Percentiles rank a stretch among this genome's conserved stretches.
These are phyloP conservation scores for Planiliza haematocheilus DNA, from an alignment of 2,113 vertebrate genomes.

Conservation along the genomic window DNA sequence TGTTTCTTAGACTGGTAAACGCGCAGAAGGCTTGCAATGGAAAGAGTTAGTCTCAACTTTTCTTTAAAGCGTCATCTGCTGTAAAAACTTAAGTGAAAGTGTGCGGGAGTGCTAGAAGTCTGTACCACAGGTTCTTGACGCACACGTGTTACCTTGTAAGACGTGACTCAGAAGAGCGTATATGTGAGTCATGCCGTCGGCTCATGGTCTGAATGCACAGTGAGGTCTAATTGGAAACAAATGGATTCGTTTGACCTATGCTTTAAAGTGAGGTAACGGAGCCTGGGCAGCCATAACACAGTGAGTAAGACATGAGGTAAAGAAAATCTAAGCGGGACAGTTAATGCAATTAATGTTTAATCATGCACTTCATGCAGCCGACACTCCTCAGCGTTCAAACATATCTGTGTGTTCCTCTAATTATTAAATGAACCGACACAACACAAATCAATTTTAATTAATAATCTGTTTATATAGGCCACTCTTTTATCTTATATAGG, in stretches of 20 bases:
- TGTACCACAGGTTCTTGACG: constrained; percentile 1
- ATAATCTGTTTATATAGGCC: no score
- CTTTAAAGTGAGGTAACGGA: constrained; percentile 51
- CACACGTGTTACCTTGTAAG: neutral
- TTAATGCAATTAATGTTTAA: neutral
- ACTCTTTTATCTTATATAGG: no score
- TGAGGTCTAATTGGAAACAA: constrained; percentile 23
- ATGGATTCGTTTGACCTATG: constrained; percentile 43
- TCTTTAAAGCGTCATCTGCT: constrained; percentile 36
- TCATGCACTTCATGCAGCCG: neutral
- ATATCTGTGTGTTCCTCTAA: no score
- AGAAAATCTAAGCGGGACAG: neutral
- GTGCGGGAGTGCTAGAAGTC: neutral
- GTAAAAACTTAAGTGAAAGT: constrained; percentile 33
- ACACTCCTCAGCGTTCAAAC: neutral
- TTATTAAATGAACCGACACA: no score
- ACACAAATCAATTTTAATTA: no score
- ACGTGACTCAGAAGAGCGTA: constrained; percentile 47
- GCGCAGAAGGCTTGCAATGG: constrained; percentile 29
- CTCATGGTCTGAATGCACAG: constrained; percentile 30
- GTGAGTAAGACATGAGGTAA: constrained; percentile 33
- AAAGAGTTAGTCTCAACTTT: constrained; percentile 25
- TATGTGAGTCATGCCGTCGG: constrained; percentile 48
- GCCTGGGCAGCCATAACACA: constrained; percentile 37
- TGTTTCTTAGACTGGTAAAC: neutral